These are phyloP conservation scores for Podocnemis expansa DNA, from an alignment of 2,113 vertebrate genomes.

Conservation along the genomic window DNA sequence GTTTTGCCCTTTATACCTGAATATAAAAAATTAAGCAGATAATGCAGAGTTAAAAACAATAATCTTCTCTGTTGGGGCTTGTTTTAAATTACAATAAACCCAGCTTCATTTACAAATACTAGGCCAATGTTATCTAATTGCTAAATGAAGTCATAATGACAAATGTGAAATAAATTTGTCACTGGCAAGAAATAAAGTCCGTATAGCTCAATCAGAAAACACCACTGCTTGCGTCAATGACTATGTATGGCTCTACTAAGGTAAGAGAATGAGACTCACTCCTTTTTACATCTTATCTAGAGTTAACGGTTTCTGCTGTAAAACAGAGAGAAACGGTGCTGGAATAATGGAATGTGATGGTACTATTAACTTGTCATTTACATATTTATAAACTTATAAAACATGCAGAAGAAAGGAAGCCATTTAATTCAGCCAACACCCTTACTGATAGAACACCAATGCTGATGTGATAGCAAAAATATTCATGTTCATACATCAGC, in stretches of 20 bases:
- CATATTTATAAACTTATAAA: not conserved
- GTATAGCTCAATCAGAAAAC: not conserved
- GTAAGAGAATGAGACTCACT: not conserved
- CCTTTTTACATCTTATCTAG: not conserved
- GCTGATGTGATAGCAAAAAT: not conserved
- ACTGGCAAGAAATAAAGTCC: not conserved
- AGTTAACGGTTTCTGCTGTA: not conserved
- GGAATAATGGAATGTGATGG: not conserved
- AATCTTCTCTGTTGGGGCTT: not conserved
- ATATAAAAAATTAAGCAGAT: not conserved
- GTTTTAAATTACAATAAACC: not conserved
- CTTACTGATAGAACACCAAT: not conserved
- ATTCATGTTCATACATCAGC: not conserved
- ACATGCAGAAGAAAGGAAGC: not conserved
- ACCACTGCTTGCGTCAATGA: not conserved
- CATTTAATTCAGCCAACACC: not conserved
- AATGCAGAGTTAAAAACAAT: not conserved
- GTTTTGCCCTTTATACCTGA: not conserved
- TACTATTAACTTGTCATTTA: not conserved
- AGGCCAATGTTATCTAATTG: fast-evolving
- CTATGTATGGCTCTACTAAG: not conserved
- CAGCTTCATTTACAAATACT: not conserved
- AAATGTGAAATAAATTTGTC: not conserved
- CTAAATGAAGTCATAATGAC: not conserved
- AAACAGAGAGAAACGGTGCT: not conserved